These are phyloP conservation scores for Gadus macrocephalus DNA, from an alignment of 2,113 vertebrate species.

Conservation along the genomic window DNA sequence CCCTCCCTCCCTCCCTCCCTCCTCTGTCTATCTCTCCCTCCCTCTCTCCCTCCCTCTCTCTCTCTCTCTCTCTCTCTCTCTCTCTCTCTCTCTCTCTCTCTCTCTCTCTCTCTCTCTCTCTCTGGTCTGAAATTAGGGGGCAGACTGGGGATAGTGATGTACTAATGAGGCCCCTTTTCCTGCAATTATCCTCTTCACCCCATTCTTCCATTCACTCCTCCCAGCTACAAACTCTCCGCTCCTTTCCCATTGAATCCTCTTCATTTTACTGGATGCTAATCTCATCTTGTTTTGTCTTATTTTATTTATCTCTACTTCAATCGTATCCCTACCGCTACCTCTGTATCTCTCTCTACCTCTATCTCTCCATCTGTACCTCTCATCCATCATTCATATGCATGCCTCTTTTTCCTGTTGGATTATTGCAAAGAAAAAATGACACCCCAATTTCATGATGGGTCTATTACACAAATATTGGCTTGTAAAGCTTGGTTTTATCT, in stretches of 20 bases:
- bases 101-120: constrained; percentile 23
- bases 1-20: constrained; percentile 5
- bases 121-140: constrained; percentile 56
- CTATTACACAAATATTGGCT: background rate
- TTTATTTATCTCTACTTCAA: constrained; percentile 30
- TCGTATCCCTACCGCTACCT: constrained; percentile 24
- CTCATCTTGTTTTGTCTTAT: constrained; percentile 44
- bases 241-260: background rate
- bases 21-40: constrained; percentile 16
- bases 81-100: constrained; percentile 19
- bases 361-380: background rate
- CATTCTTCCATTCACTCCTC: constrained; percentile 30
- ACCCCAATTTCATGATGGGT: constrained; percentile 8
- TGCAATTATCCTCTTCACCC: constrained; percentile 55
- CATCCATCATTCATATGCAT: constrained; percentile 6
- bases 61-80: background rate
- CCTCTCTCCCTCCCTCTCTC: background rate
- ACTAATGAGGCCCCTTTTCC: constrained; percentile 61
- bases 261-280: background rate
- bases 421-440: background rate
- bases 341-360: constrained; percentile 17
- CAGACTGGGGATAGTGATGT: constrained; percentile 57
- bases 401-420: constrained; percentile 16
- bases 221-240: background rate
- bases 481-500: constrained; percentile 10